A percentile compares a stretch with the other conserved stretches of the same genome.
Evolutionary conservation across 2,797 vertebrate genomes (phyloP).

Genomic region (Cryptoprocta ferox): DNA sequence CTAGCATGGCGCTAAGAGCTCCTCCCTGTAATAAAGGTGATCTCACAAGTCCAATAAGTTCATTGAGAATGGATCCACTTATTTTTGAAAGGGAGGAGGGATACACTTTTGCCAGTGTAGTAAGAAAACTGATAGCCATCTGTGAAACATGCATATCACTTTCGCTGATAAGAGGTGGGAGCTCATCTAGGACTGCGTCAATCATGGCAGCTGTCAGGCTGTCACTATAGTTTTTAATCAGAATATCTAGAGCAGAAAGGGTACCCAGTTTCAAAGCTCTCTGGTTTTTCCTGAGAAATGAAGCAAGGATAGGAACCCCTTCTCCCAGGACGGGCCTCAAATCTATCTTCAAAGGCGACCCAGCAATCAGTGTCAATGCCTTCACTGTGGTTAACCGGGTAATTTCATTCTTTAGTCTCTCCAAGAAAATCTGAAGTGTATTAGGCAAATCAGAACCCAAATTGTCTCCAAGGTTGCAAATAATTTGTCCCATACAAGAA

Average conservation of each 20-base stretch:
- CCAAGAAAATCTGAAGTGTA: constrained; percentile 97
- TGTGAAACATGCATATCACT: constrained; percentile 99
- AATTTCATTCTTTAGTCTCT: constrained; percentile 99
- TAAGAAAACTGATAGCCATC: constrained; percentile 99
- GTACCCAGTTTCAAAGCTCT: constrained; percentile 97
- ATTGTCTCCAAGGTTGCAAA: constrained; percentile 97
- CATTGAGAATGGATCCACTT: constrained; percentile 95
- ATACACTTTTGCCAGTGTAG: constrained; percentile 97
- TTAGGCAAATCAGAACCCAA: constrained; percentile 95
- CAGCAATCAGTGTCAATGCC: constrained; percentile 96
- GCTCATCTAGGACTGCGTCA: constrained; percentile 97
- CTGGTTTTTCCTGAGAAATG: constrained; percentile 98
- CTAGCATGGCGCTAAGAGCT: constrained; percentile 97
- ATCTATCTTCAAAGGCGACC: constrained; percentile 96
- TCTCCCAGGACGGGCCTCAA: constrained; percentile 95
- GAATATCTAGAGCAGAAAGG: constrained; percentile 96
- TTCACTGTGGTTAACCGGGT: constrained; percentile 98
- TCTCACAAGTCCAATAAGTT: constrained; percentile 96
- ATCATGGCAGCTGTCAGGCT: constrained; percentile 97
- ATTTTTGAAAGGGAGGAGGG: constrained; percentile 97
- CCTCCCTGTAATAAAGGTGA: constrained; percentile 98
- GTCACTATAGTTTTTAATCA: constrained; percentile 96
- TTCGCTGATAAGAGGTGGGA: constrained; percentile 98
- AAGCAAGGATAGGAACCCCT: constrained; percentile 98
- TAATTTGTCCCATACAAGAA: constrained; percentile 99